Percentiles rank a stretch among this genome's conserved stretches.
These are phyloP conservation scores for Iphiclides podalirius DNA, from an alignment of 2,888 invertebrate genomes.

Conservation along the genomic window DNA sequence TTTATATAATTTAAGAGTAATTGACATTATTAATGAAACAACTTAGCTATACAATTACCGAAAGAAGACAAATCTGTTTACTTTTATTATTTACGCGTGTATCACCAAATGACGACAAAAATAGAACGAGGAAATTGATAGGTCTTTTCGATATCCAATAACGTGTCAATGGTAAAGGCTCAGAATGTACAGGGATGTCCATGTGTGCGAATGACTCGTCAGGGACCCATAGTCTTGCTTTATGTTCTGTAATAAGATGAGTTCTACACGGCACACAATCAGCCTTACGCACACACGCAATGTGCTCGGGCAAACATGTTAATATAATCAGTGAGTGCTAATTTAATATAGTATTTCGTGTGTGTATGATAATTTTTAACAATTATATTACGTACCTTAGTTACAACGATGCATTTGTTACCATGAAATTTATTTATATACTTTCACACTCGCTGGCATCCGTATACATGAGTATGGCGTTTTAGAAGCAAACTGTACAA, in stretches of 20 bases:
- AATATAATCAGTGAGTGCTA: not conserved
- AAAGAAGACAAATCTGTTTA: not conserved
- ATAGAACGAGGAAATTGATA: conserved; percentile 56
- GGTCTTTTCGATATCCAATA: conserved; percentile 56
- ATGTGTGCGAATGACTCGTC: conserved; percentile 39
- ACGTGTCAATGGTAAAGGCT: conserved; percentile 51
- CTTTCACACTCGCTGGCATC: too few species aligned
- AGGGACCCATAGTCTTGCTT: conserved; percentile 50
- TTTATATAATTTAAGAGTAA: not conserved
- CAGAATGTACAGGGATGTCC: conserved; percentile 38
- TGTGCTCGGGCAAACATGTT: not conserved
- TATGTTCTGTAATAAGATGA: conserved; percentile 49
- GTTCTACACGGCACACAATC: conserved; percentile 27
- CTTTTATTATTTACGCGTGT: conserved; percentile 24
- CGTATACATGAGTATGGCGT: too few species aligned
- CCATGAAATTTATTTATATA: too few species aligned
- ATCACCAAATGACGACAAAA: conserved; percentile 38
- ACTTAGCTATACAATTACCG: not conserved
- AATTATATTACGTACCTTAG: too few species aligned
- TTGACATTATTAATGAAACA: not conserved
- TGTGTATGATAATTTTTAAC: too few species aligned
- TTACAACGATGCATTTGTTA: too few species aligned
- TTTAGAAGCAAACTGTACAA: too few species aligned
- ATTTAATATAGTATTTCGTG: not conserved
- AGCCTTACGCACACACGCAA: conserved; percentile 5